Base-by-base conservation (phyloP, 92 coral and sea anemone species). In the Metridium senile region DNA sequence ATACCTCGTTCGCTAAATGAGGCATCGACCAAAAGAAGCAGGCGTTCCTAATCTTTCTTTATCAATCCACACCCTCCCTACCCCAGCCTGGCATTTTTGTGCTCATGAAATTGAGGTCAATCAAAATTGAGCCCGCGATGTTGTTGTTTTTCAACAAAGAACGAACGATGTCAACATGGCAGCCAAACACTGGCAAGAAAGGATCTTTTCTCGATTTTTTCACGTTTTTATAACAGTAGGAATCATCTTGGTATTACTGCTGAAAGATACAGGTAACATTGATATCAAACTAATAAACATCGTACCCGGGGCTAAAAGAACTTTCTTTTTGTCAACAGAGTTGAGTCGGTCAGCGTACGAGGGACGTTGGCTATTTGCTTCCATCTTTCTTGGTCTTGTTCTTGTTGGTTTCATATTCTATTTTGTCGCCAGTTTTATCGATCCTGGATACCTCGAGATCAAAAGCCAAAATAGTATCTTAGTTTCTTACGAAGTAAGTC, bases 391-490 rank as follows among this genome's bases (percentile, higher is more conserved):
- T 68, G 83, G 80, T 29, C 74, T 95, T 23, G 81, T 88, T 34
- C 58, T 87, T 20, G 30, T 83, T 28, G 97, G 97, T 25, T 81
- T 91, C 23, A 68, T 92, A 31, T 89, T 95, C 64, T 95, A 92
- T 70, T 95, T 95, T 62, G 91, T 88, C 34, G 97, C 99, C 45
- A 89, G 99, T 52, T 87, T 85, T 22, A 90, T 92, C 79, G 97
- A 95, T 74, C 99, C 99, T 59, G 99, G 99, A 20, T 95, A 87
- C 78, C 84, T 93, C 58, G 92, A 88, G 74, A 75, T 84, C 33
- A 88, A 88, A 47, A 89, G 72, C 32, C 86, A 92, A 33, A 92
- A 89, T 59, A 93, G 91, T 33, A 95, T 95, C 35, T 72, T 95
- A 85, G 93, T 95, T 11, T 57, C 99, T 3, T 95, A 89, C 73